Evolutionary conservation across 2,888 invertebrate genomes (phyloP).

Genomic region (Lasioglossum pauxillum): DNA sequence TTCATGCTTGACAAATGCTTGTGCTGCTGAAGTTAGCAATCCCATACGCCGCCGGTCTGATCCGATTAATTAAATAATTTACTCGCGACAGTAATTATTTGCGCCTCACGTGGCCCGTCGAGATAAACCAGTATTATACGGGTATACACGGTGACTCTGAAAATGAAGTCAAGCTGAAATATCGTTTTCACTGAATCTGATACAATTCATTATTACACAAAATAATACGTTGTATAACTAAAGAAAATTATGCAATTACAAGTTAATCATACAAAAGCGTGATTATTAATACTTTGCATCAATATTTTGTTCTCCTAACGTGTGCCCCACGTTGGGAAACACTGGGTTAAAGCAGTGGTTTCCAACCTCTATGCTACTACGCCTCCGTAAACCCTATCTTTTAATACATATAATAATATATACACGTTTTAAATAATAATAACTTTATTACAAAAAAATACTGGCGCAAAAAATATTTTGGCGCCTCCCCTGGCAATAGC

Average conservation of each 20-base stretch:
- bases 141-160: neutral
- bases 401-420: no score
- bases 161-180: neutral
- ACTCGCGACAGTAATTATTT: constrained; percentile 43
- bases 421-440: no score
- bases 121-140: neutral
- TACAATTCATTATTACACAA: neutral
- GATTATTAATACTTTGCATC: no score
- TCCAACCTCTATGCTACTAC: no score
- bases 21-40: neutral
- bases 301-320: no score
- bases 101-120: constrained; percentile 21
- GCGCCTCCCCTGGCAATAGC: no score
- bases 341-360: no score
- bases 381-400: no score
- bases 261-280: neutral
- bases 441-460: no score
- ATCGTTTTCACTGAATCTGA: neutral
- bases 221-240: neutral
- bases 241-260: neutral
- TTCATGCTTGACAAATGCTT: constrained; percentile 5
- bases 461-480: no score
- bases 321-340: no score
- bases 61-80: constrained; percentile 53
- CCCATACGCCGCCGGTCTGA: constrained; percentile 16